Percentiles rank a stretch among this genome's conserved stretches.
phyloP scores from a whole-genome alignment of 2,888 invertebrate species.

The Microctonus aethiopoides region DNA sequence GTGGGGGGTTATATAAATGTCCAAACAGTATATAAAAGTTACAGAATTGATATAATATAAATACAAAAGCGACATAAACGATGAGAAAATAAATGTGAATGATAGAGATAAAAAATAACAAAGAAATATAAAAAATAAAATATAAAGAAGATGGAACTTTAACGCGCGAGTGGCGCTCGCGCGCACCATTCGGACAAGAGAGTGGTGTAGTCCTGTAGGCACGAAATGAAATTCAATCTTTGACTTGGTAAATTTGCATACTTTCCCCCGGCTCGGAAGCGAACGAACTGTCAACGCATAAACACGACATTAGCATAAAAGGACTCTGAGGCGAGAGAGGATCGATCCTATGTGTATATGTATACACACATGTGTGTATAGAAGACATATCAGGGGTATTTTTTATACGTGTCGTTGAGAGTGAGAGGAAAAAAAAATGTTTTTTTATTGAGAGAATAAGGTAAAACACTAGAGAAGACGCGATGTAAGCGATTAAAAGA shows the following conservation, averaged over 20 bases:
- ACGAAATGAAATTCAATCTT: constrained; percentile 62
- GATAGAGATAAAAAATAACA: constrained; percentile 21
- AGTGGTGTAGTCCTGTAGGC: constrained; percentile 42
- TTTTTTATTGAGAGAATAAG: too few relatives aligned
- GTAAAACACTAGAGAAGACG: background rate
- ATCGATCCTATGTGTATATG: constrained; percentile 18
- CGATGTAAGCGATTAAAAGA: background rate
- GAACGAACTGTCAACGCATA: constrained; percentile 63
- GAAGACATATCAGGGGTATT: background rate
- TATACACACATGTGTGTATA: too few relatives aligned
- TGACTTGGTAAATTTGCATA: constrained; percentile 60
- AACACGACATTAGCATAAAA: constrained; percentile 63
- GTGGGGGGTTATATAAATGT: too few relatives aligned
- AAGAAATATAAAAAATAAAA: constrained; percentile 8
- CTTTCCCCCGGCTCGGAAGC: constrained; percentile 56
- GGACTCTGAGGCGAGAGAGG: constrained; percentile 42
- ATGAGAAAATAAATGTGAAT: constrained; percentile 24
- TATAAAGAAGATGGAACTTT: background rate
- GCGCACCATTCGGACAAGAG: constrained; percentile 29
- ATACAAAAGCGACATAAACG: background rate
- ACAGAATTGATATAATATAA: background rate
- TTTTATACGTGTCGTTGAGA: constrained; percentile 23
- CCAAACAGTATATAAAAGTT: too few relatives aligned
- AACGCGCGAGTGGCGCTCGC: constrained; percentile 42
- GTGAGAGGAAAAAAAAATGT: constrained; percentile 5